A percentile compares a stretch with the other conserved stretches of the same genome.
Conservation (phyloP, 2,888 invertebrate genomes). For the Crossocerus cetratus region DNA sequence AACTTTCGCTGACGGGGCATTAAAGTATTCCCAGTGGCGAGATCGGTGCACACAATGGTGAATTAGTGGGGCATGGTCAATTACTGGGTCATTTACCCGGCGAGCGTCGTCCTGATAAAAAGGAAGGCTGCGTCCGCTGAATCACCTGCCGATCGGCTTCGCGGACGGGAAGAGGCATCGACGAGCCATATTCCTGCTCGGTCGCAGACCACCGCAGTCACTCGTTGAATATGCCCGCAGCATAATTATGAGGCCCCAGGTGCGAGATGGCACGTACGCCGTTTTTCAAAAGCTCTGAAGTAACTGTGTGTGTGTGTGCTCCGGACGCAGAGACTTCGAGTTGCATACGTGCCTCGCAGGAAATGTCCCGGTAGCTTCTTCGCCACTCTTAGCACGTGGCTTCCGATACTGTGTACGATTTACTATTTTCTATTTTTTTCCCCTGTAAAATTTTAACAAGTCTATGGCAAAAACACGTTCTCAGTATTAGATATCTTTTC, state of each 20-base stretch:
- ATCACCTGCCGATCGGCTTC: constrained; percentile 34
- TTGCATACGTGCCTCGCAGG: constrained; percentile 21
- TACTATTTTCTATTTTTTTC: too few relatives aligned
- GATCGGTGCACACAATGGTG: too few relatives aligned
- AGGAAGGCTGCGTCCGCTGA: constrained; percentile 8
- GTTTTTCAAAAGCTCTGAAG: constrained; percentile 47
- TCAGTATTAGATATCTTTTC: too few relatives aligned
- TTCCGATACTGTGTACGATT: neutral
- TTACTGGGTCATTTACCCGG: too few relatives aligned
- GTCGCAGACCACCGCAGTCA: constrained; percentile 35
- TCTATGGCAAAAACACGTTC: too few relatives aligned
- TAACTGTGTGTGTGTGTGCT: constrained; percentile 18
- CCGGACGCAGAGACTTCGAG: constrained; percentile 3
- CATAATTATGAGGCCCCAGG: constrained; percentile 53
- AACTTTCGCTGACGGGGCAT: too few relatives aligned
- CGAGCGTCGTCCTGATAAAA: neutral
- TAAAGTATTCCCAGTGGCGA: too few relatives aligned
- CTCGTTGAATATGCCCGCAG: constrained; percentile 50
- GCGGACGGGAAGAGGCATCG: constrained; percentile 31
- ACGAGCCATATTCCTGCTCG: constrained; percentile 25
- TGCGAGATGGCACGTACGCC: constrained; percentile 54
- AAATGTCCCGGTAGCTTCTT: constrained; percentile 37
- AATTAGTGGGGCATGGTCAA: too few relatives aligned
- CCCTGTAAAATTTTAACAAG: too few relatives aligned
- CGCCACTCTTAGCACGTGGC: constrained; percentile 9